phyloP scores from a whole-genome alignment of 2,113 vertebrate genomes.

The Harpagus bidentatus region DNA sequence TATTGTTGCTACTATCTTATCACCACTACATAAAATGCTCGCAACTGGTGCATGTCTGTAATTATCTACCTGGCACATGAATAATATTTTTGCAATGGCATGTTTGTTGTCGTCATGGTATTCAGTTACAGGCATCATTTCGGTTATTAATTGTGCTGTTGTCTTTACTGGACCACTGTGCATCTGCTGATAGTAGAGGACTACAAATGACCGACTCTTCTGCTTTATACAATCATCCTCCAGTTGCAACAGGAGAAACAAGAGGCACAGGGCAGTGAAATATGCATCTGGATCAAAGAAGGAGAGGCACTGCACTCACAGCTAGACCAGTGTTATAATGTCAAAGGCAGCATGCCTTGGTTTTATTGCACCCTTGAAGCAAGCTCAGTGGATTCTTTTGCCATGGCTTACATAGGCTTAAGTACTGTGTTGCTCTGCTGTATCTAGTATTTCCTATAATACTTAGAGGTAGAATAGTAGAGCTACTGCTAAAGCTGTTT shows the following conservation, averaged over 20 bases:
- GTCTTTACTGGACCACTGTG: not conserved
- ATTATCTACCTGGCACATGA: not conserved
- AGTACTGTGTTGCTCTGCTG: not conserved
- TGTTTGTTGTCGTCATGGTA: not conserved
- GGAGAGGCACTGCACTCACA: not conserved
- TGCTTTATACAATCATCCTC: not conserved
- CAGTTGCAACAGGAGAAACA: not conserved
- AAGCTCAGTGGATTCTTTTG: not conserved
- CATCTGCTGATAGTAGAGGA: not conserved
- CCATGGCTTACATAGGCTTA: not conserved
- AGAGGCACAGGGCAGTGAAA: not conserved
- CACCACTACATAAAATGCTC: not conserved
- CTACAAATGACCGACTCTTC: not conserved
- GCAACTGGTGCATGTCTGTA: not conserved
- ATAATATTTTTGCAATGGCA: not conserved
- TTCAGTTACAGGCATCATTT: not conserved
- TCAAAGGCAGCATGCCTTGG: not conserved
- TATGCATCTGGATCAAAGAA: not conserved
- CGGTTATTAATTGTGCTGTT: not conserved
- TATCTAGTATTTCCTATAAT: not conserved
- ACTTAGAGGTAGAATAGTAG: not conserved
- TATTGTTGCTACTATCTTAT: conserved; percentile 56
- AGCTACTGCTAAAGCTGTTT: not conserved
- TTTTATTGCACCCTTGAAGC: not conserved
- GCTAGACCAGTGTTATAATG: not conserved